A percentile compares a stretch with the other conserved stretches of the same genome.
These are phyloP conservation scores for Xanthorhoe spadicearia DNA, from an alignment of 2,888 invertebrate species.

Conservation along the genomic window DNA sequence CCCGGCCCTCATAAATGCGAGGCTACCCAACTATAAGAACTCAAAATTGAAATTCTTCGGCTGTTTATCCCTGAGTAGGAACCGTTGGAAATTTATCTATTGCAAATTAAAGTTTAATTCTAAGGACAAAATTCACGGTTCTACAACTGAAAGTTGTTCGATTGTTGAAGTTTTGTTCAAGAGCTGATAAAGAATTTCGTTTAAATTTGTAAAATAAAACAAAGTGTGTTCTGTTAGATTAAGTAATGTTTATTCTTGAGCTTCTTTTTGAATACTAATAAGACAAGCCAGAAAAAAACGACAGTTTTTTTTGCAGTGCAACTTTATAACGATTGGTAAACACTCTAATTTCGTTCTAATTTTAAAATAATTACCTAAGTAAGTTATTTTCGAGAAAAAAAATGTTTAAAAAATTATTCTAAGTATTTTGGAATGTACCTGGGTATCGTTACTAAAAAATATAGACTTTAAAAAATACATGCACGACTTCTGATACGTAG, in stretches of 20 bases:
- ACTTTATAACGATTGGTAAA: too few relatives aligned
- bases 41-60: constrained; percentile 50
- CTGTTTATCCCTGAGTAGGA: constrained; percentile 44
- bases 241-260: neutral
- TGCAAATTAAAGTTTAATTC: constrained; percentile 36
- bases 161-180: constrained; percentile 48
- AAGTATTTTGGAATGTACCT: too few relatives aligned
- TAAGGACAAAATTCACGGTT: constrained; percentile 39
- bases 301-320: neutral
- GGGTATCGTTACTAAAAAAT: too few relatives aligned
- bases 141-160: constrained; percentile 41
- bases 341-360: too few relatives aligned
- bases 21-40: constrained; percentile 45
- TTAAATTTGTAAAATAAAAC: constrained; percentile 54
- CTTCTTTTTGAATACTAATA: neutral
- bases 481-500: too few relatives aligned
- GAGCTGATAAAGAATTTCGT: constrained; percentile 49
- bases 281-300: neutral
- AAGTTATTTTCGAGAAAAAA: too few relatives aligned
- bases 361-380: too few relatives aligned
- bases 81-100: constrained; percentile 35
- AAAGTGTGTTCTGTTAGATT: constrained; percentile 38
- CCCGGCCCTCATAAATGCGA: constrained; percentile 44
- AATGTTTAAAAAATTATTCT: too few relatives aligned
- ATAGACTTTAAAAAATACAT: too few relatives aligned